Evolutionary conservation across 2,113 vertebrate species (phyloP), one percentile per base, ranked within the genome.

Genomic region (Bothrops jararaca): DNA sequence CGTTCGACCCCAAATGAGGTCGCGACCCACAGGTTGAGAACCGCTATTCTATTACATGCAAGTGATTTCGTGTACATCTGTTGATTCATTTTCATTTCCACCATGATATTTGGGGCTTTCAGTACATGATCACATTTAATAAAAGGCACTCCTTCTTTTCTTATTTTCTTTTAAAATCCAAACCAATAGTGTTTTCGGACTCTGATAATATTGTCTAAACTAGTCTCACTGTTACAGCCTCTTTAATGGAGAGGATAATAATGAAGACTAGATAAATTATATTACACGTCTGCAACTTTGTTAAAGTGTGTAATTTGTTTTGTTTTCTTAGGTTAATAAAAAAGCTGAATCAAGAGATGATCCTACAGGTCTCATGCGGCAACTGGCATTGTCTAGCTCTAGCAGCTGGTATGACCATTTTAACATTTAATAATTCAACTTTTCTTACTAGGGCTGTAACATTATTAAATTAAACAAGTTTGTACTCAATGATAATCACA

Each of bases 371-470:
- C 69, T 99, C 99, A 96, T 99, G 99, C 97, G 99, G 99, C 93
- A 99, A 98, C 94, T 98, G 99, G 97, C 99, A 99, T 96, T 99
- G 99, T 96, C 97, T 99, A 94, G 99, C 99, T 97, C 98, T 99
- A 96, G 98, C 99, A 95, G 98, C 98, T 98, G 99, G 99, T 99
- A 97, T 69, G 34, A 91, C 96, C 94, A 89, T 23, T 90, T 95
- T 5, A 7, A 54, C 92, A 57, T 92, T 11, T 90, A 52, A 42
- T 94, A 74, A 64, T 89, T 10, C 50, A 52, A 57, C 52, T 20
- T 48, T 80, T 94, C 52, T 90, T 56, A 86, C 90, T 86, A 48
- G 60, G 54, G 58, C 86, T 95, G 53, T n/a, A 58, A 10, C 10
- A 23, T 24, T n/a, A 34, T 58, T 45, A 39, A 80, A 7, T 80